Percentiles rank a stretch among this genome's conserved stretches.
Conservation (phyloP, 2,888 invertebrate genomes). For the Stictocephala bisonia region DNA sequence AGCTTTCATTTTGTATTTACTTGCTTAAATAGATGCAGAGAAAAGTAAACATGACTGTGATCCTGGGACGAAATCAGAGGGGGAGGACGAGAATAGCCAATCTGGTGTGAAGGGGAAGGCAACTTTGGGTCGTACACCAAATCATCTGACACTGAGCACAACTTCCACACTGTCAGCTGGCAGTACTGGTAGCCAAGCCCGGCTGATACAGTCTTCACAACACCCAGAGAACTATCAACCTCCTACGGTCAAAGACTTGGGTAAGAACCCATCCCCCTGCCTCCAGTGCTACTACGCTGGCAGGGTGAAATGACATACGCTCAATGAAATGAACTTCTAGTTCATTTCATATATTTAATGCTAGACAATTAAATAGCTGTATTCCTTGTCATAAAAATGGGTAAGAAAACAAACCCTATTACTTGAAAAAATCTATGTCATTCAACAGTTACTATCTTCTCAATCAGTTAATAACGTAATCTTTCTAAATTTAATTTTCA, state of each 20-base stretch:
- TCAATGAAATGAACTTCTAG: constrained; percentile 56
- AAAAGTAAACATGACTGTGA: constrained; percentile 64
- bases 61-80: constrained; percentile 86
- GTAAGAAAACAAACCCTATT: neutral
- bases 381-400: neutral
- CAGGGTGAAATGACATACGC: constrained; percentile 44
- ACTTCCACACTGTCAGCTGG: constrained; percentile 94
- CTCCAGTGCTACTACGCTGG: constrained; percentile 60
- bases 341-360: constrained; percentile 48
- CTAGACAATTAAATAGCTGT: too few relatives aligned
- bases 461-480: too few relatives aligned
- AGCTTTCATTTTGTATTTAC: too few relatives aligned
- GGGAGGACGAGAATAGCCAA: constrained; percentile 75
- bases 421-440: too few relatives aligned
- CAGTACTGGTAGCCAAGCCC: constrained; percentile 92
- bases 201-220: constrained; percentile 93
- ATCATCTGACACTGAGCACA: constrained; percentile 93
- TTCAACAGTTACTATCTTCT: too few relatives aligned
- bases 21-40: constrained; percentile 51
- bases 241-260: constrained; percentile 87
- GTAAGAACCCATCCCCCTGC: constrained; percentile 70
- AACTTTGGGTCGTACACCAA: constrained; percentile 87
- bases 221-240: constrained; percentile 94
- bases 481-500: too few relatives aligned
- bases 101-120: constrained; percentile 66